These are phyloP conservation scores for Drosophila bocqueti DNA, from an alignment of 1,140 invertebrate species.

Conservation along the genomic window DNA sequence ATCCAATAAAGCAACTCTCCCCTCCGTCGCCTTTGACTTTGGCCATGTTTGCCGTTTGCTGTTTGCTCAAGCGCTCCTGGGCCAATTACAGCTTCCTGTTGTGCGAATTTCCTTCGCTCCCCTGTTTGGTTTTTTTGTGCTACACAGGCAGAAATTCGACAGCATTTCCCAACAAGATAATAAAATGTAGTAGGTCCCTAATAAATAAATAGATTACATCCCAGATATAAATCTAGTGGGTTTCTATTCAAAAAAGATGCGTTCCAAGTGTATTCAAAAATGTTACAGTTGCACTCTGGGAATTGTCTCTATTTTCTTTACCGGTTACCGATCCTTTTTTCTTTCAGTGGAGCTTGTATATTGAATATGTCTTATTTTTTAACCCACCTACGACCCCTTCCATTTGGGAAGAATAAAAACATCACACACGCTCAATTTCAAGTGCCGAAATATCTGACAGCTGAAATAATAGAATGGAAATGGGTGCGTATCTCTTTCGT, in stretches of 20 bases:
- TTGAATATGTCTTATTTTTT: constrained; percentile 14
- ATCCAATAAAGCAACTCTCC: constrained; percentile 39
- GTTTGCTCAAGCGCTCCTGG: constrained; percentile 58
- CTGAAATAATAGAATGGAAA: constrained; percentile 77
- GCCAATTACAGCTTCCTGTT: constrained; percentile 80
- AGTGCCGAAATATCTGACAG: constrained; percentile 78
- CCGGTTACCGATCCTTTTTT: constrained; percentile 12
- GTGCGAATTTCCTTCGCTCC: constrained; percentile 57
- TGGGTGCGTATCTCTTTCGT: constrained; percentile 28
- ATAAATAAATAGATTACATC: not conserved
- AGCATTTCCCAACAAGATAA: no score
- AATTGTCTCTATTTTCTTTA: no score
- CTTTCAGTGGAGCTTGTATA: constrained; percentile 20
- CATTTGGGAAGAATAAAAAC: constrained; percentile 57
- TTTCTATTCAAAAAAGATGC: not conserved
- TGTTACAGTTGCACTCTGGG: not conserved
- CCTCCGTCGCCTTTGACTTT: constrained; percentile 30
- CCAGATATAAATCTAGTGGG: no score
- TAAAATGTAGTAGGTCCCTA: not conserved
- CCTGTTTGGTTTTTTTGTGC: constrained; percentile 15
- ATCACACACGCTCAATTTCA: constrained; percentile 77
- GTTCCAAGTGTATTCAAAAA: not conserved
- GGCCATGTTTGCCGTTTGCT: constrained; percentile 46
- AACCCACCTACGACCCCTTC: constrained; percentile 37
- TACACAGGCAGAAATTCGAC: constrained; percentile 9